These are phyloP conservation scores for Campoplex nolae DNA, from an alignment of 2,888 invertebrate species.

Conservation along the genomic window DNA sequence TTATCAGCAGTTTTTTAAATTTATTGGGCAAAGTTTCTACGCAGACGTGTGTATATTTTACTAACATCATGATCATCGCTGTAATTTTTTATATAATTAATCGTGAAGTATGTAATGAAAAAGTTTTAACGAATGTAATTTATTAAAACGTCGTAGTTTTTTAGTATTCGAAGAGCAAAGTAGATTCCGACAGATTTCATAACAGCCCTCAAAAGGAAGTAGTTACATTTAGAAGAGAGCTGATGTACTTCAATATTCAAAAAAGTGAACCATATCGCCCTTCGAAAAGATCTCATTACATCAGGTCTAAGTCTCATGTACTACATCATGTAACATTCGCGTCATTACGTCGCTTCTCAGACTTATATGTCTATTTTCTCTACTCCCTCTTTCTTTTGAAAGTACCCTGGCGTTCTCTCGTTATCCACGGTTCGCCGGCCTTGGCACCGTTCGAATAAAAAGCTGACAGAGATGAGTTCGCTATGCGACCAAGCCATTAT, in stretches of 20 bases:
- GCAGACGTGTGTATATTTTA: background rate
- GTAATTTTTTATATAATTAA: background rate
- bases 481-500: conserved; percentile 41
- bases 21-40: background rate
- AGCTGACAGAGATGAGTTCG: conserved; percentile 51
- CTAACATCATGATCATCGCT: background rate
- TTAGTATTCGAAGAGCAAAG: background rate
- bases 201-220: background rate
- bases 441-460: conserved; percentile 65
- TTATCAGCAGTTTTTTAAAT: background rate
- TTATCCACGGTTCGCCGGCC: conserved; percentile 68
- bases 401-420: conserved; percentile 50
- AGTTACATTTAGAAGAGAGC: background rate
- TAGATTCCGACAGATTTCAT: background rate
- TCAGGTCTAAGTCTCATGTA: conserved; percentile 27
- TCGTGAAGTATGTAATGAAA: background rate
- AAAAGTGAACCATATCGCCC: conserved; percentile 8
- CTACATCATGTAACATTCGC: conserved; percentile 43
- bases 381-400: conserved; percentile 33
- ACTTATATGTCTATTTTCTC: conserved; percentile 2
- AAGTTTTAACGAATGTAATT: background rate
- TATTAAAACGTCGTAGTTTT: background rate
- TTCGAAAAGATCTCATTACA: conserved; percentile 52
- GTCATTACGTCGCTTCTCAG: conserved; percentile 53
- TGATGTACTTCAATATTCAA: background rate